phyloP scores from a whole-genome alignment of 2,888 invertebrate genomes.

The Drosophila putrida region DNA sequence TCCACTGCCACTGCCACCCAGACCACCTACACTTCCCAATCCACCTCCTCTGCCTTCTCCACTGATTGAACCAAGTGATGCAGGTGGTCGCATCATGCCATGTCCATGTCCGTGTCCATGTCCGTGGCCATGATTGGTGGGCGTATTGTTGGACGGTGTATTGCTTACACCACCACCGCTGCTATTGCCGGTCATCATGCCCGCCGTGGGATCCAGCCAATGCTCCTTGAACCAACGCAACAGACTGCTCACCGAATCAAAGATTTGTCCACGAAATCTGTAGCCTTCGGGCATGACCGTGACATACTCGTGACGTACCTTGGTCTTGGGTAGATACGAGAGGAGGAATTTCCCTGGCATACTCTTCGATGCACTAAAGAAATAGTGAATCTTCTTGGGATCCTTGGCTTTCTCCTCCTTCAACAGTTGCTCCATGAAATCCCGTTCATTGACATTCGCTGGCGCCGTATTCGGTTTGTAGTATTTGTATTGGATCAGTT shows the following conservation, averaged over 20 bases:
- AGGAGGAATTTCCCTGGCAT: constrained; percentile 97
- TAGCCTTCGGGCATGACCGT: constrained; percentile 97
- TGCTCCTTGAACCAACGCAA: constrained; percentile 99
- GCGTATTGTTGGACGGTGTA: constrained; percentile 37
- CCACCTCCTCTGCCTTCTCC: background rate
- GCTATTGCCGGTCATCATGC: constrained; percentile 13
- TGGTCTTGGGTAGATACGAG: constrained; percentile 95
- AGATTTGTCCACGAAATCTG: constrained; percentile 94
- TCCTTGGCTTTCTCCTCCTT: constrained; percentile 96
- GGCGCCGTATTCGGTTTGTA: constrained; percentile 90
- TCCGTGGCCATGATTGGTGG: constrained; percentile 24
- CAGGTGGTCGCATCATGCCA: constrained; percentile 61
- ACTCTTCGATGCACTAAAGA: constrained; percentile 93
- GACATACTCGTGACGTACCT: constrained; percentile 96
- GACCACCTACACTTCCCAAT: background rate
- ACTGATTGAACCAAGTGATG: background rate
- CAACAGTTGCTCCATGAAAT: constrained; percentile 91
- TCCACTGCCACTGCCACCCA: constrained; percentile 13
- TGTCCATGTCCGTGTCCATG: no score
- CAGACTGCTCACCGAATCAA: constrained; percentile 90
- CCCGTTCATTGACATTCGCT: constrained; percentile 90
- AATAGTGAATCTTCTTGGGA: constrained; percentile 94
- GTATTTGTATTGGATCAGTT: constrained; percentile 96
- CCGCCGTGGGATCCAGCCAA: constrained; percentile 95
- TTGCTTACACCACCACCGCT: background rate